Evolutionary conservation across 2,113 vertebrate genomes (phyloP), one percentile per base, ranked within the genome.

Genomic region (Hemiprocne comata): DNA sequence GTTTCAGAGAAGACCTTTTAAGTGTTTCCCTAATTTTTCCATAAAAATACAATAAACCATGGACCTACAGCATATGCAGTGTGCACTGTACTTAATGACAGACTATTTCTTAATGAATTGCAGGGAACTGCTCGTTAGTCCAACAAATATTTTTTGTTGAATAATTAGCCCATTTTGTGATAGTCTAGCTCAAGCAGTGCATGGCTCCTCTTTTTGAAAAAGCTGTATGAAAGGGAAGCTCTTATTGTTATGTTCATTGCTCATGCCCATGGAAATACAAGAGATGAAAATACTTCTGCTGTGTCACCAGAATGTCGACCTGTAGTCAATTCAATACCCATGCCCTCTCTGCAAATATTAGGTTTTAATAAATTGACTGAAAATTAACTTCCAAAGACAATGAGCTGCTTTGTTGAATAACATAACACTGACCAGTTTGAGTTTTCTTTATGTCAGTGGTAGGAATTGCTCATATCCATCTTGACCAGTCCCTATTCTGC

Each of bases 371-470:
- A 93, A 89, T 38, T 31, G 92, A 34, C 72, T 0, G 0, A 96
- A 96, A 67, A 90, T 72, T 50, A 95, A 40, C 65, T 93, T 88
- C 84, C 58, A 61, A 66, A 74, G 85, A 93, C 77, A 83, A 64
- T 5, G 18, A 75, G 9, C 48, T 53, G n/a, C 24, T 44, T 58
- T 79, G n/a, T 55, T 72, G 66, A 64, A 86, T 57, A 72, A 82
- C 69, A 8, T 26, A 29, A 10, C 89, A 44, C 66, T n/a, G 40
- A 87, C 17, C 19, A 57, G 67, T 10, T 34, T 3, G 60, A 55
- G 60, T 65, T 91, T 73, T 60, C 33, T 93, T 55, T 81, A 18
- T 83, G 48, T 11, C 8, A 3, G 76, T 34, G 34, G 33, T 4
- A 90, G 60, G 40, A 81, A 76, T 58, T 67, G 53, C 88, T 61